Conservation (phyloP, 2,113 vertebrate species). For the Furnarius figulus region DNA sequence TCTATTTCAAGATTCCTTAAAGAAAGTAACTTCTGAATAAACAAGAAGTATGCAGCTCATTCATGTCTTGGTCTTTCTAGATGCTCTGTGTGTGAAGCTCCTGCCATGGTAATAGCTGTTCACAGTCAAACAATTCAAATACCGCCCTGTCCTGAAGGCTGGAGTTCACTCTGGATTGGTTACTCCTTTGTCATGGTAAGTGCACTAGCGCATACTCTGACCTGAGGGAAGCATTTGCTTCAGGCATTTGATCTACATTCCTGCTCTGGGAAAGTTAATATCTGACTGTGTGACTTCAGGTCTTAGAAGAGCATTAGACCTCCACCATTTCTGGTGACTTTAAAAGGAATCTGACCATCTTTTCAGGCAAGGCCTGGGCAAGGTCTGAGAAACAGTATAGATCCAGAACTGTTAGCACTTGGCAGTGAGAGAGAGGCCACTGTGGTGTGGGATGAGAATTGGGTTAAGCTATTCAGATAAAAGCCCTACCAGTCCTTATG, state of each 20-base stretch:
- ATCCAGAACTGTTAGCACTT: background rate
- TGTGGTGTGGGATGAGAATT: background rate
- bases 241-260: background rate
- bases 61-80: slow-evolving; percentile 63
- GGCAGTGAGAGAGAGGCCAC: background rate
- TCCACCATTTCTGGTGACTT: background rate
- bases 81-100: slow-evolving; percentile 93
- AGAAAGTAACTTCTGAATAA: background rate
- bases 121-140: slow-evolving; percentile 89
- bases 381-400: background rate
- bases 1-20: background rate
- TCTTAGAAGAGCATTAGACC: background rate
- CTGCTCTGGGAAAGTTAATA: background rate
- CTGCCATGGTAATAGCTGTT: slow-evolving; percentile 95
- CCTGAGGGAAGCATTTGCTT: background rate
- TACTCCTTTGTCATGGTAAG: slow-evolving; percentile 93
- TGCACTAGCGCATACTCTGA: background rate
- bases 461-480: background rate
- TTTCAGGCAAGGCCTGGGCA: background rate
- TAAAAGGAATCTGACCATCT: background rate
- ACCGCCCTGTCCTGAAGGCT: slow-evolving; percentile 82
- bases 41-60: background rate
- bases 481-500: background rate
- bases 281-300: background rate
- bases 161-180: slow-evolving; percentile 90